These are phyloP conservation scores for Danaus chrysippus DNA, from an alignment of 2,888 invertebrate species.

Conservation along the genomic window DNA sequence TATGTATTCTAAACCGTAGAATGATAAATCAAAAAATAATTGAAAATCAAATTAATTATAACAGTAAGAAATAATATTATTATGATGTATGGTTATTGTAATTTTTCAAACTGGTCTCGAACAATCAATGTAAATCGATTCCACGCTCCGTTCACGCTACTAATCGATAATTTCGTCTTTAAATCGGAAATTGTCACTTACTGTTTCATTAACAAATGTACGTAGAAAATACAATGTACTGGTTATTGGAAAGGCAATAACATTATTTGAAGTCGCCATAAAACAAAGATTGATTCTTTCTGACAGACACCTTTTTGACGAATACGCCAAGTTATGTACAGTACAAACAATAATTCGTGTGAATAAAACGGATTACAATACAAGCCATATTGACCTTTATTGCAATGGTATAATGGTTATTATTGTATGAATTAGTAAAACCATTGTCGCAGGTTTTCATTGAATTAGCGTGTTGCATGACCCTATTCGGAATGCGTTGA, in stretches of 20 bases:
- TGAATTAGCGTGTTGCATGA: slow-evolving; percentile 34
- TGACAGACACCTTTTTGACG: not conserved
- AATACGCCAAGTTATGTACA: not conserved
- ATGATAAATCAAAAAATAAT: not conserved
- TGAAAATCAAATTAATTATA: not conserved
- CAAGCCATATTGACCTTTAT: slow-evolving; percentile 9
- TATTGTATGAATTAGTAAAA: slow-evolving; percentile 10
- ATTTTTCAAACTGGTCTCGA: not conserved
- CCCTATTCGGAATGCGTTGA: slow-evolving; percentile 20
- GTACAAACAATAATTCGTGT: not conserved
- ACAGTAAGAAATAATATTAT: not conserved
- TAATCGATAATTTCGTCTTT: slow-evolving; percentile 21
- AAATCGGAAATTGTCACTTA: slow-evolving; percentile 26
- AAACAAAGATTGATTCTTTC: too few relatives aligned
- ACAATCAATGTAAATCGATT: not conserved
- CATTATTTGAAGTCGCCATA: not conserved
- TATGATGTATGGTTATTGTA: not conserved
- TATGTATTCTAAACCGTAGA: not conserved
- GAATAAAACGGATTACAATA: slow-evolving; percentile 7
- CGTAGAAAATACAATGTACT: slow-evolving; percentile 13
- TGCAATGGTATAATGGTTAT: slow-evolving; percentile 1
- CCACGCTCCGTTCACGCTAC: slow-evolving; percentile 2
- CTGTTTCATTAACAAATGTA: slow-evolving; percentile 23
- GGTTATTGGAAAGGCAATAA: slow-evolving; percentile 14
- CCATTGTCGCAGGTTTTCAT: slow-evolving; percentile 29